Base-by-base conservation (phyloP, 2,113 vertebrate genomes). In the Dryoscopus gambensis region DNA sequence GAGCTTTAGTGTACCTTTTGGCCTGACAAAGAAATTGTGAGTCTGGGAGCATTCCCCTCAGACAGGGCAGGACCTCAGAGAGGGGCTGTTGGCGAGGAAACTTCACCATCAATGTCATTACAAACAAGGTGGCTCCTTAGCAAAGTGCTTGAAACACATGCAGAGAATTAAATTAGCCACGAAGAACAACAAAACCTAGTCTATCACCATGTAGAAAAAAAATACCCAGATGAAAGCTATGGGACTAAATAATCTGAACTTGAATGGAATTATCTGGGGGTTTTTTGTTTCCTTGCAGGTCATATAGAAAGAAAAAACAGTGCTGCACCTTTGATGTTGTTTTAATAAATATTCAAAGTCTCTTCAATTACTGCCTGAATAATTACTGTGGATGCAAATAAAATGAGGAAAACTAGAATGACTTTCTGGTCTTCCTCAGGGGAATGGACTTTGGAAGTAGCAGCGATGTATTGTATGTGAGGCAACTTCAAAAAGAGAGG, bases 281-380 rank as follows among this genome's bases (percentile, higher is more conserved):
- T 1, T 16, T 47, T 83, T 86, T 89, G 27, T 74, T 90, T 96
- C 85, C 30, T 91, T 90, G 50, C 10, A 13, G 68, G 62, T 91
- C 80, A 77, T 50, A 30, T 21, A 86, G 59, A 69, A 89, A 79
- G 53, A 57, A 81, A 81, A 95, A 87, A 47, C 25, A 75, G 23
- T 2, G 1, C 55, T 91, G 33, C 57, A 94, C 55, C 76, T 94
- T 92, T 96, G 80, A 93, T 92, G 84, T 91, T 75, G 71, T 86
- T 96, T 92, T 87, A 87, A 96, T 91, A 95, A 96, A 91, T 96
- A 93, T 71, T 94, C 90, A 55, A 70, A 87, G 52, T 71, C 47
- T 27, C 55, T 96, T 93, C 73, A 93, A 89, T 93, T 94, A 94
- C 59, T 74, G 49, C 33, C 65, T 94, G 44, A 92, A 40, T 95